Conservation (phyloP, 2,113 vertebrate species). For the Pterocles gutturalis region DNA sequence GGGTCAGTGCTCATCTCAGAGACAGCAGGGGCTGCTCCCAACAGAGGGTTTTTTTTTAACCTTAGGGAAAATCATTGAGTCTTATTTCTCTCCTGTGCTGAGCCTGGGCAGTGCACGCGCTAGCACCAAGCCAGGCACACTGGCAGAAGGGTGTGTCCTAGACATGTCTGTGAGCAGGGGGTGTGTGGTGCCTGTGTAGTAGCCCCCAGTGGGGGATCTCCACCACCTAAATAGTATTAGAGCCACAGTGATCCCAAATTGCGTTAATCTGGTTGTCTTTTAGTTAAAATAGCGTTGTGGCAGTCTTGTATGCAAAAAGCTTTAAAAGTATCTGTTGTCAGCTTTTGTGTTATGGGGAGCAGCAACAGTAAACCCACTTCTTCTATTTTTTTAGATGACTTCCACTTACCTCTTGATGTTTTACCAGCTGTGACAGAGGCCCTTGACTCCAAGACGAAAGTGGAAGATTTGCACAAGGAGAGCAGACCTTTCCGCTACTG, state of each 20-base stretch:
- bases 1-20: neutral
- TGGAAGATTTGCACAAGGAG: constrained; percentile 75
- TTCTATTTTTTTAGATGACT: constrained; percentile 81
- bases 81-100: neutral
- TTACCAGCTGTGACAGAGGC: constrained; percentile 83
- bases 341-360: neutral
- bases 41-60: neutral
- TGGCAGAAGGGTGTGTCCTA: neutral
- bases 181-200: neutral
- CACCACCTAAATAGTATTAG: neutral
- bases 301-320: neutral
- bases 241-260: neutral
- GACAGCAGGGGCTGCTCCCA: neutral
- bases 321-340: neutral
- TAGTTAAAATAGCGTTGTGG: neutral
- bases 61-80: neutral
- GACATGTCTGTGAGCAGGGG: neutral
- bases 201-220: neutral
- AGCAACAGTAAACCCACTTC: neutral
- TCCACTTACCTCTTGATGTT: constrained; percentile 80
- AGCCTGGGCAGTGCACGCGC: neutral
- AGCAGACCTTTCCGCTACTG: constrained; percentile 72
- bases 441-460: constrained; percentile 73
- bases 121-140: neutral
- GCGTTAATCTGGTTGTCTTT: neutral